These are phyloP conservation scores for Thalassarche chlororhynchos DNA, from an alignment of 2,113 vertebrate genomes.

Conservation along the genomic window DNA sequence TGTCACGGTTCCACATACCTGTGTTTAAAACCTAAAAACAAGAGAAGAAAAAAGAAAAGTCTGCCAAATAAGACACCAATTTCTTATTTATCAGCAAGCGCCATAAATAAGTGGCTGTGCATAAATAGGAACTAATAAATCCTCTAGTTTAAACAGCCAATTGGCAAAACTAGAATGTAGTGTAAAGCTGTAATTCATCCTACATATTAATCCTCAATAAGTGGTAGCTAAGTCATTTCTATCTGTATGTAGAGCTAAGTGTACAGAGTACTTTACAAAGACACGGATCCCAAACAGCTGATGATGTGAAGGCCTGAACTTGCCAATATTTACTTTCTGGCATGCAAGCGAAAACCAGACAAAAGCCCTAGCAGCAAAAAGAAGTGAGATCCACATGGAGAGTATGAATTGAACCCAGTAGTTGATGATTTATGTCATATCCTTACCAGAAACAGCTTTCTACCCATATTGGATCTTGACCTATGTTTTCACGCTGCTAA, in stretches of 20 bases:
- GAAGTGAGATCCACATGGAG: not conserved
- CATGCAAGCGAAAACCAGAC: not conserved
- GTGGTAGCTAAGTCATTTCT: not conserved
- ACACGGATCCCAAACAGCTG: not conserved
- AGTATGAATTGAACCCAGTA: not conserved
- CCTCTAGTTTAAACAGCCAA: not conserved
- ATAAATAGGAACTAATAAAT: not conserved
- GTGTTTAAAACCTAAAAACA: not conserved
- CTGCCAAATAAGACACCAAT: not conserved
- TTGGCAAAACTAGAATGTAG: not conserved
- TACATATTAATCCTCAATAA: not conserved
- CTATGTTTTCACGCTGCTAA: not conserved
- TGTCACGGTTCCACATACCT: not conserved
- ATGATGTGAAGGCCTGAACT: not conserved
- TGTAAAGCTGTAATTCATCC: not conserved
- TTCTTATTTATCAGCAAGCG: not conserved
- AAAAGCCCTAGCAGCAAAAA: not conserved
- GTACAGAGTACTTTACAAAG: not conserved
- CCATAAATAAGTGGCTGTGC: not conserved
- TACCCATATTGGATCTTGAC: not conserved
- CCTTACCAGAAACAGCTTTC: not conserved
- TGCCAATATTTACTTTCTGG: not conserved
- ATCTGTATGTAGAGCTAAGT: not conserved
- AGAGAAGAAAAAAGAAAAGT: not conserved
- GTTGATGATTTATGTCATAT: not conserved